Evolutionary conservation across 2,888 invertebrate genomes (phyloP).

Genomic region (Frankliniella fusca): DNA sequence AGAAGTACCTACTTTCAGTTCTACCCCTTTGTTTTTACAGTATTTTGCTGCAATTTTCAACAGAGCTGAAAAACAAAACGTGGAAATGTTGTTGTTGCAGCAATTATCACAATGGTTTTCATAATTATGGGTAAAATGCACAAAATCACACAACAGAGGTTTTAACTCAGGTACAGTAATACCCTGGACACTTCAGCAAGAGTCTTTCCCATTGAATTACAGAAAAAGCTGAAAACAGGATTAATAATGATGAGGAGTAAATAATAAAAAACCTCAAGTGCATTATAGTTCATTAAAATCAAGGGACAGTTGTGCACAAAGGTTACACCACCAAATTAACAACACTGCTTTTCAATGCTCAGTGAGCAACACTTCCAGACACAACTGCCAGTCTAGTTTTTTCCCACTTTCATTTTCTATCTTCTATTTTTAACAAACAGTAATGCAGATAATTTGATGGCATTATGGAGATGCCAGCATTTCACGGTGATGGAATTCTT

Average conservation of each 20-base stretch:
- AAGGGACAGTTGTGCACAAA: slow-evolving; percentile 12
- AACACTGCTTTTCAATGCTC: not conserved
- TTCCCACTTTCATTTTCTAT: not conserved
- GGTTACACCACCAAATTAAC: not conserved
- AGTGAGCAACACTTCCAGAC: not conserved
- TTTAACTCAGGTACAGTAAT: slow-evolving; percentile 1
- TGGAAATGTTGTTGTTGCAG: not conserved
- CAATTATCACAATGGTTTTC: slow-evolving; percentile 1
- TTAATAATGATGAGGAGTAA: not conserved
- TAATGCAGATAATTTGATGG: not conserved
- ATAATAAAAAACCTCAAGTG: not conserved
- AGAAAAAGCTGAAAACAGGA: not conserved
- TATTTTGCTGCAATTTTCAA: not conserved
- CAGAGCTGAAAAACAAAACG: not conserved
- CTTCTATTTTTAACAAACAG: not conserved
- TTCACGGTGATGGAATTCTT: not conserved
- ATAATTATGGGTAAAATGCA: not conserved
- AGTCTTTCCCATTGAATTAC: not conserved
- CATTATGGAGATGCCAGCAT: not conserved
- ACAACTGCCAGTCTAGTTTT: not conserved
- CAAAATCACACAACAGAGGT: not conserved
- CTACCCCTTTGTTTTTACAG: not conserved
- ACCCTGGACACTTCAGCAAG: not conserved
- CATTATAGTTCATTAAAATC: not conserved
- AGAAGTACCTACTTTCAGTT: not conserved